Conservation (phyloP, 2,888 invertebrate species). For the Mythimna ferrago region DNA sequence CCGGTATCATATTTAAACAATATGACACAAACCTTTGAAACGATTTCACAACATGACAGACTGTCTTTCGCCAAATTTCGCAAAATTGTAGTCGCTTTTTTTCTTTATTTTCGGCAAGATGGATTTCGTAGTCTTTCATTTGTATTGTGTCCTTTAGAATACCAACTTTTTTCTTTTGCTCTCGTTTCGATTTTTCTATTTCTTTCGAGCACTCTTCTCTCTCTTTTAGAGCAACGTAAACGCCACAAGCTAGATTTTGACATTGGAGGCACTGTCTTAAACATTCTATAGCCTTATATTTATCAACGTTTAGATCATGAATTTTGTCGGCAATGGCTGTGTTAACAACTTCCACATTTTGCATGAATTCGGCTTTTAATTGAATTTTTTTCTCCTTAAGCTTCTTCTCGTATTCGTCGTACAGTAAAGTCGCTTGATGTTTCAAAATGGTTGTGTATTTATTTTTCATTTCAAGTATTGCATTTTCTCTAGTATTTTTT, state of each 20-base stretch:
- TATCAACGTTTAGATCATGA: slow-evolving; percentile 83
- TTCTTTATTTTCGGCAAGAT: slow-evolving; percentile 74
- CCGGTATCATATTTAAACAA: slow-evolving; percentile 80
- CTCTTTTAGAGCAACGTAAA: slow-evolving; percentile 86
- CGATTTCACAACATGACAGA: slow-evolving; percentile 82
- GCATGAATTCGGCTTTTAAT: slow-evolving; percentile 76
- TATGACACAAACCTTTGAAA: slow-evolving; percentile 84
- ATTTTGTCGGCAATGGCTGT: slow-evolving; percentile 66
- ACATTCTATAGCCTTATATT: slow-evolving; percentile 81
- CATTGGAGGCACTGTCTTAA: slow-evolving; percentile 78
- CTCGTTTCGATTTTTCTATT: slow-evolving; percentile 69
- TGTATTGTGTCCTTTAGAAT: slow-evolving; percentile 71
- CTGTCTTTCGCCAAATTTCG: slow-evolving; percentile 81
- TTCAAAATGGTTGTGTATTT: slow-evolving; percentile 73
- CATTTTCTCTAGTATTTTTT: slow-evolving; percentile 68
- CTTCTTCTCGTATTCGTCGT: slow-evolving; percentile 75
- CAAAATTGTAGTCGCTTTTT: slow-evolving; percentile 72
- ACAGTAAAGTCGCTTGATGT: slow-evolving; percentile 77
- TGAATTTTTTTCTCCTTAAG: slow-evolving; percentile 72
- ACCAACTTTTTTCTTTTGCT: slow-evolving; percentile 78
- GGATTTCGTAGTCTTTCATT: slow-evolving; percentile 77
- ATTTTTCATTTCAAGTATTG: slow-evolving; percentile 74
- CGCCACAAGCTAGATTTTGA: slow-evolving; percentile 84
- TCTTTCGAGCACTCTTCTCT: slow-evolving; percentile 78
- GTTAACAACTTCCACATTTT: slow-evolving; percentile 69